Base-by-base conservation (phyloP, 2,888 invertebrate species). In the Amphipyra tragopoginis region DNA sequence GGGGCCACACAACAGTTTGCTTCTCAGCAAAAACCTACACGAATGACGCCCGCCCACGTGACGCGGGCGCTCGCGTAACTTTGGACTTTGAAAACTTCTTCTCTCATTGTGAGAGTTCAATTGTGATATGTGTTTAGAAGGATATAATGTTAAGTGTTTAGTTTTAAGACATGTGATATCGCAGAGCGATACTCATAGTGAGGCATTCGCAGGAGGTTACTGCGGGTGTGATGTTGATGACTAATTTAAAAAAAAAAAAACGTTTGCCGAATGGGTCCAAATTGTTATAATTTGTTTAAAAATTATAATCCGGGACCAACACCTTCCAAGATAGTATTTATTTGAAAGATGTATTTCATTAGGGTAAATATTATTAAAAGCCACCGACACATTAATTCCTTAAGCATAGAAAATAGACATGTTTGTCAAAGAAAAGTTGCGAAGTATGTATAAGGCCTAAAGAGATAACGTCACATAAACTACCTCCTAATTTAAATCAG, bases 11-110 rank as follows among this genome's bases (percentile, higher is more conserved):
- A 98, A 98, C 86, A 98, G 97, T 93, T 95, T 98, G 86, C 96
- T 98, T 68, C 96, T 98, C 82, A 98, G 97, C 90, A 98, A 98
- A 95, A 98, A 98, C 91, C 95, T 98, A 89, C 97, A 97, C 89
- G 97, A 97, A 94, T 96, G 95, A 95, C 94, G 84, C 75, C 80
- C 83, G 87, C 84, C 75, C 64, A 72, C 77, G 15, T 93, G 93
- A 93, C 93, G 92, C 90, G 87, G 74, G 63, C 64, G 43, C 48
- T 66, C 85, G 90, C 91, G 92, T 90, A 83, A 75, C 65, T 82
- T 87, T 89, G 93, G 92, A 93, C 93, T 87, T 86, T 93, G 89
- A 91, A 90, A 88, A 79, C 82, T 88, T 84, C 77, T 83, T 88
- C 88, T 94, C 94, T 93, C 93, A 60, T 71, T 73, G 53, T 69